These are phyloP conservation scores for Atethmia centrago DNA, from an alignment of 2,888 invertebrate species.

Conservation along the genomic window DNA sequence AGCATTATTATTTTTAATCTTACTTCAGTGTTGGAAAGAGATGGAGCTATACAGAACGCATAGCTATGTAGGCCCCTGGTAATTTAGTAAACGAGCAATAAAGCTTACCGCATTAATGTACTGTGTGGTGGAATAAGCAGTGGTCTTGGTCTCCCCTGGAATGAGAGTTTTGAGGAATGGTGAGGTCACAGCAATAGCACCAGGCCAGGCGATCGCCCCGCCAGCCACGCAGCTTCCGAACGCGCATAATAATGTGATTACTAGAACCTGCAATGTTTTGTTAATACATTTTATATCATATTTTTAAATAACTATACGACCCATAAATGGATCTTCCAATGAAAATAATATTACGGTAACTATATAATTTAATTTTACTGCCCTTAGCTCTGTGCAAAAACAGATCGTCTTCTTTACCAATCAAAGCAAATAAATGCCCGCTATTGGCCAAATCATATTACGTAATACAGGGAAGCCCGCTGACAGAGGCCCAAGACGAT, in stretches of 20 bases:
- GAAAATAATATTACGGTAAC: not conserved
- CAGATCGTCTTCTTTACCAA: no score
- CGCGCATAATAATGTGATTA: constrained; percentile 73
- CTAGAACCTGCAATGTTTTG: constrained; percentile 71
- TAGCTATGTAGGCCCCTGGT: not conserved
- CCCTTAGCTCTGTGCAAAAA: not conserved
- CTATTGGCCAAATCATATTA: not conserved
- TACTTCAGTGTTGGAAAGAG: not conserved
- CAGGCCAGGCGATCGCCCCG: constrained; percentile 75
- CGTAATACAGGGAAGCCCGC: no score
- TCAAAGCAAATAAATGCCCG: no score
- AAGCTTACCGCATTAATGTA: constrained; percentile 83
- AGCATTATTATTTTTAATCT: not conserved
- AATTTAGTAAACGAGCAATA: not conserved
- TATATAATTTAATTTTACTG: not conserved
- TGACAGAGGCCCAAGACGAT: no score
- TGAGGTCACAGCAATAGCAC: constrained; percentile 65
- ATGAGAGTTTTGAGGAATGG: constrained; percentile 74
- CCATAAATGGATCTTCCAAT: not conserved
- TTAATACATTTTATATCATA: not conserved
- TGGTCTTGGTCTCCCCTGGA: constrained; percentile 78
- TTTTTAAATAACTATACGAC: no score
- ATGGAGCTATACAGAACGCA: not conserved
- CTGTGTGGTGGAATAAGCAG: constrained; percentile 83
- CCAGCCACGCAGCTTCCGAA: constrained; percentile 70